These are phyloP conservation scores for Acrossocheilus wenchowensis DNA, from an alignment of 2,797 vertebrate genomes.

Conservation along the genomic window DNA sequence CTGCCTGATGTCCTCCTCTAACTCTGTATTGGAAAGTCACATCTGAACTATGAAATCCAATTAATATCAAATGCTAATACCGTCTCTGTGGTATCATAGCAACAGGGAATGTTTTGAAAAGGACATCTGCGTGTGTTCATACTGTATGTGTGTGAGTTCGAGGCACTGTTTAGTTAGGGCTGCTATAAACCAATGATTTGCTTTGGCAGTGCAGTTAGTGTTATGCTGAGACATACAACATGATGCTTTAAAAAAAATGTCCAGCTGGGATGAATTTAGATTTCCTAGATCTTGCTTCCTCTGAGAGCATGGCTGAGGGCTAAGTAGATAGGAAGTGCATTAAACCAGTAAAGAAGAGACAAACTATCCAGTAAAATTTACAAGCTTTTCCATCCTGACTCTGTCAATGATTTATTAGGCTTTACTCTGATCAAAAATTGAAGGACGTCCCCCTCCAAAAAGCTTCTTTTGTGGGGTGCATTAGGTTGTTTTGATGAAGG, in stretches of 20 bases:
- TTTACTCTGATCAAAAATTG: slow-evolving; percentile 13
- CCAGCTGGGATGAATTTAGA: slow-evolving; percentile 10
- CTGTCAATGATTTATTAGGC: neutral
- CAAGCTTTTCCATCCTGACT: slow-evolving; percentile 14
- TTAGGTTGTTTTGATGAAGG: slow-evolving; percentile 70
- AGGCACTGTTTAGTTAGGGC: slow-evolving; percentile 16
- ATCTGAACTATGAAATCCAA: slow-evolving; percentile 66
- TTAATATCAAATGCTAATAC: slow-evolving; percentile 79
- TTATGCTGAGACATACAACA: slow-evolving; percentile 16
- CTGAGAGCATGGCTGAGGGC: slow-evolving; percentile 2
- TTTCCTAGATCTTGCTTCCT: slow-evolving; percentile 25
- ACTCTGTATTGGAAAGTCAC: slow-evolving; percentile 61
- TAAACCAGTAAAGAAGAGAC: slow-evolving; percentile 20
- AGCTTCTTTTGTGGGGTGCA: slow-evolving; percentile 58
- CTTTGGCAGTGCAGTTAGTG: slow-evolving; percentile 30
- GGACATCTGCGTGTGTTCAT: slow-evolving; percentile 54
- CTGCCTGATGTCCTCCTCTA: slow-evolving; percentile 15
- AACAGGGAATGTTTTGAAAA: slow-evolving; percentile 67
- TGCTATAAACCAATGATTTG: slow-evolving; percentile 36
- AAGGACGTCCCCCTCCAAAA: slow-evolving; percentile 23
- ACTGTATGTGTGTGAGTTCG: neutral
- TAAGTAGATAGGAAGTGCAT: neutral
- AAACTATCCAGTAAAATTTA: slow-evolving; percentile 8
- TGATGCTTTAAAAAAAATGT: slow-evolving; percentile 19
- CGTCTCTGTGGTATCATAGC: slow-evolving; percentile 77